Evolutionary conservation across 2,888 invertebrate species (phyloP).

Genomic region (Metallyticus violacea): DNA sequence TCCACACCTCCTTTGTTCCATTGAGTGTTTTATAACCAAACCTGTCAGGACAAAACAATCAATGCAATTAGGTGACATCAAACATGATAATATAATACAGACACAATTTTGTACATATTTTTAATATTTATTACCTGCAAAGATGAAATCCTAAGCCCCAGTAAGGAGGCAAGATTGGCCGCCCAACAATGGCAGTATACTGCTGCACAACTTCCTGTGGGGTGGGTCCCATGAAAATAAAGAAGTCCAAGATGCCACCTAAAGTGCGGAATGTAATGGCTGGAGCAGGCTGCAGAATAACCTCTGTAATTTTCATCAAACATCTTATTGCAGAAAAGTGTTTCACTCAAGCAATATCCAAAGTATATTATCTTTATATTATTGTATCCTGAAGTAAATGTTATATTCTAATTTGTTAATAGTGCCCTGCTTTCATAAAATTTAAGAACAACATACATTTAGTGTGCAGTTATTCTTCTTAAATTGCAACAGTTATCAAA

Average conservation of each 20-base stretch:
- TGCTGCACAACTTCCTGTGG: conserved; percentile 66
- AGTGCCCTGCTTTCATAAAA: too few relatives aligned
- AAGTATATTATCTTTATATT: too few relatives aligned
- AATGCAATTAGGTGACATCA: not conserved
- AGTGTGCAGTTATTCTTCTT: too few relatives aligned
- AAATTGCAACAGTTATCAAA: too few relatives aligned
- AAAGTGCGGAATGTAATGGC: conserved; percentile 78
- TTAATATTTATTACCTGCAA: conserved; percentile 56
- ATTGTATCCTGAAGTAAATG: too few relatives aligned
- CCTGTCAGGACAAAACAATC: conserved; percentile 41
- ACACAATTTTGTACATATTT: not conserved
- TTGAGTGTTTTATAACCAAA: conserved; percentile 66
- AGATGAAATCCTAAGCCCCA: conserved; percentile 89
- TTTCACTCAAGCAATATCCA: too few relatives aligned
- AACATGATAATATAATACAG: not conserved
- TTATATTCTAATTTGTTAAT: too few relatives aligned
- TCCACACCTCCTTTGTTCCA: conserved; percentile 63
- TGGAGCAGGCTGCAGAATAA: conserved; percentile 75
- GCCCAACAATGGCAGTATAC: conserved; percentile 68
- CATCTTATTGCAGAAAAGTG: not conserved
- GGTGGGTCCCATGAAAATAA: conserved; percentile 72
- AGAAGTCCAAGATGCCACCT: conserved; percentile 79
- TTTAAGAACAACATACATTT: too few relatives aligned
- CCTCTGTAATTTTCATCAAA: conserved; percentile 54
- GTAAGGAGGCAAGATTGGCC: conserved; percentile 79